Evolutionary conservation across 1,140 invertebrate genomes (phyloP), one percentile per base, ranked within the genome.

Genomic region (Leptinotarsa undecemlineata): DNA sequence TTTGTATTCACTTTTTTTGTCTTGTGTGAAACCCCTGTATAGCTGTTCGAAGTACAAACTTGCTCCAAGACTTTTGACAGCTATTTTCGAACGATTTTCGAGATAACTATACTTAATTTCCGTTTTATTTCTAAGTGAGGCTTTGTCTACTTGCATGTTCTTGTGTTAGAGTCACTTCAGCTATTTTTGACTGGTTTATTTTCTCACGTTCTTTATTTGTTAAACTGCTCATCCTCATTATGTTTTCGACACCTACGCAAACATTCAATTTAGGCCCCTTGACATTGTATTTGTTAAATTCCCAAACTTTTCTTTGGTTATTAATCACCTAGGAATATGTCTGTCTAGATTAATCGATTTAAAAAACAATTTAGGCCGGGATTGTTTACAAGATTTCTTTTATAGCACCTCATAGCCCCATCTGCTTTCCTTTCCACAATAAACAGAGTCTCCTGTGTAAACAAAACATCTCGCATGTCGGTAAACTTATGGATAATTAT

Each of bases 401-500:
- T 57, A 57, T 57, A 57, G 51, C 51, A 57, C 51, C 51, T 57
- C 51, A 2, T 57, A 57, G 51, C 17, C 51, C 1, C 51, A 57
- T 57, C 51, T 57, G 51, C 51, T 57, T 4, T 19, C 5, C 51
- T 57, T 57, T 57, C 51, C 14, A 57, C 17, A 57, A 57, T 57
- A 57, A 57, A 57, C 51, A 57, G 13, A 57, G n/a, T 57, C 51
- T 57, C n/a, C 51, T 5, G 51, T 57, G n/a, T 57, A 57, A 57
- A 57, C 51, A 57, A 57, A 57, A 57, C 51, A 57, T 57, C n/a
- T 57, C n/a, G n/a, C 17, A 57, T 19, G 51, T 15, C 51, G 51
- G 51, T 57, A 57, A 57, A 57, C 51, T 57, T 57, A 57, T 57
- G 51, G 51, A 57, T 57, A 57, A 57, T 57, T 17, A 57, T 57